These are phyloP conservation scores for Cavia porcellus DNA, from an alignment of 2,113 vertebrate genomes.

Conservation along the genomic window DNA sequence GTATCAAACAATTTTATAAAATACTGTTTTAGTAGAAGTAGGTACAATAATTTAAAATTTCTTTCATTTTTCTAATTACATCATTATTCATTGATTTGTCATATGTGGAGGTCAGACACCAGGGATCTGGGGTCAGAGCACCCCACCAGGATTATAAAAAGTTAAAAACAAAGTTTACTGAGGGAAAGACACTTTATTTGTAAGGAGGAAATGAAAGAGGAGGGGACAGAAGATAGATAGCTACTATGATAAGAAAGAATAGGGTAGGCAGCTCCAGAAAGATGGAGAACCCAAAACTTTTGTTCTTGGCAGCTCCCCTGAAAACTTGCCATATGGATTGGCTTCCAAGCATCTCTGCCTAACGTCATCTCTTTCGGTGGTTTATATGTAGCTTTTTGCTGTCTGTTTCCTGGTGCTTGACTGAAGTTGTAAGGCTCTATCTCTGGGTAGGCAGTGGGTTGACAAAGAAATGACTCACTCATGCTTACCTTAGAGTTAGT, in stretches of 20 bases:
- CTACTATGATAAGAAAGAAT: not conserved
- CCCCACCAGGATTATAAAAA: not conserved
- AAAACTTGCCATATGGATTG: not conserved
- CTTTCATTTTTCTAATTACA: not conserved
- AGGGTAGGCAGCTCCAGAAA: not conserved
- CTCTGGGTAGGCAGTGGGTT: not conserved
- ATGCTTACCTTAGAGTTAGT: not conserved
- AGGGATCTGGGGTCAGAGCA: not conserved
- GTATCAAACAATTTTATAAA: not conserved
- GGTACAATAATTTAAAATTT: not conserved
- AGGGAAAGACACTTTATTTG: not conserved
- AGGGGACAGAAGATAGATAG: not conserved
- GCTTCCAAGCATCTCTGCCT: not conserved
- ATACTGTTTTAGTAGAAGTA: not conserved
- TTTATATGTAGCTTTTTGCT: not conserved
- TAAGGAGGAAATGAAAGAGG: not conserved
- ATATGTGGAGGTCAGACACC: not conserved
- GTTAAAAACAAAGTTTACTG: not conserved
- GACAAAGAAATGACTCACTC: not conserved
- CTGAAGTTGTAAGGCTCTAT: not conserved
- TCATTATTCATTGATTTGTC: not conserved
- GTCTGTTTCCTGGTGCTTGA: not conserved
- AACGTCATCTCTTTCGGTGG: not conserved
- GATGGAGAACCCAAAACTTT: not conserved
- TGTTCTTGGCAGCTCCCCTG: not conserved